Evolutionary conservation across 2,888 invertebrate species (phyloP).

Genomic region (Sturmia bella): DNA sequence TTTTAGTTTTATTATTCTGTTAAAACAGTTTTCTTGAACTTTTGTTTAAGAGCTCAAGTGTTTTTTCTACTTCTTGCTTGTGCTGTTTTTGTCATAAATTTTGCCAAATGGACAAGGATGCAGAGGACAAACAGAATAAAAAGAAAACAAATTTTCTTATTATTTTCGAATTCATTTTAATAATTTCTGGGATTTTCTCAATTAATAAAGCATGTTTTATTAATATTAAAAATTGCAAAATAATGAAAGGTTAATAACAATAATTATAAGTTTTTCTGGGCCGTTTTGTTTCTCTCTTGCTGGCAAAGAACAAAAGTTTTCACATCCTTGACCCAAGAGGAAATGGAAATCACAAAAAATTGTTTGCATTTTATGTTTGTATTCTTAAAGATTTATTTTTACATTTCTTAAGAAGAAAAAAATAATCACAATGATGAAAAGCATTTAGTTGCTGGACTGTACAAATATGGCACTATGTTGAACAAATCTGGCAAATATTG

Average conservation of each 20-base stretch:
- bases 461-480: too few species aligned
- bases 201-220: constrained; percentile 22
- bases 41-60: constrained; percentile 32
- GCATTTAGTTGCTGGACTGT: too few species aligned
- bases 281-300: neutral
- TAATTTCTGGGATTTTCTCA: constrained; percentile 16
- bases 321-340: neutral
- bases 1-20: constrained; percentile 9
- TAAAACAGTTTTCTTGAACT: constrained; percentile 16
- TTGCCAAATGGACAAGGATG: constrained; percentile 15
- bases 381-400: too few species aligned
- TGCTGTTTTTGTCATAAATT: constrained; percentile 32
- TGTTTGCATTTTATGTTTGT: neutral
- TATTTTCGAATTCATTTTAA: constrained; percentile 28
- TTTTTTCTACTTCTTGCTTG: neutral
- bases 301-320: constrained; percentile 25
- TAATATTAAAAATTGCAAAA: constrained; percentile 50
- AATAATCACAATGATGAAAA: too few species aligned
- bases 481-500: too few species aligned
- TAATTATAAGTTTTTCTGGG: constrained; percentile 48
- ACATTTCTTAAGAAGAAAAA: too few species aligned
- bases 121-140: neutral
- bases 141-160: constrained; percentile 2
- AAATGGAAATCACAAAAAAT: neutral
- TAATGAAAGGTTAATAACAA: constrained; percentile 57